These are phyloP conservation scores for Ganaspis sp. DNA, from an alignment of 1,140 invertebrate species.

Conservation along the genomic window DNA sequence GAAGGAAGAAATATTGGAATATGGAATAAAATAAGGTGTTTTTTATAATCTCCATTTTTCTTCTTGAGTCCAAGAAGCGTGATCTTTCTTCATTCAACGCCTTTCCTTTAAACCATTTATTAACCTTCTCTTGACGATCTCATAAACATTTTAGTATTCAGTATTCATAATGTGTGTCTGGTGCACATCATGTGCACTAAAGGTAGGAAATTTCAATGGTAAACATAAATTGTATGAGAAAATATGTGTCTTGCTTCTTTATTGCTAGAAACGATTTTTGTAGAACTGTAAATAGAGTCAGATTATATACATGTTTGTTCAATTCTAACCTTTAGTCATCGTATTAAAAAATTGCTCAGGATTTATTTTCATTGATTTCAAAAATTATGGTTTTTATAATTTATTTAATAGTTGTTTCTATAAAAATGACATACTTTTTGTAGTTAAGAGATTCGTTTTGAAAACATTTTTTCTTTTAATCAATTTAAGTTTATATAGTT, in stretches of 20 bases:
- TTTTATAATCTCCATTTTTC: not conserved
- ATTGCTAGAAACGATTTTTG: not conserved
- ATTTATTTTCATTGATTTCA: too few species aligned
- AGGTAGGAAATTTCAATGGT: not conserved
- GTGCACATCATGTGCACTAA: not conserved
- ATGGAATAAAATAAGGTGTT: not conserved
- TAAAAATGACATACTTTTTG: too few species aligned
- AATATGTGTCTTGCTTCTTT: not conserved
- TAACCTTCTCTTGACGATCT: not conserved
- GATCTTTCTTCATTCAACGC: not conserved
- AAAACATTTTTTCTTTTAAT: too few species aligned
- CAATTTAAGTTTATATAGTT: too few species aligned
- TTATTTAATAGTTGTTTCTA: too few species aligned
- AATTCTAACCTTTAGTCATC: too few species aligned
- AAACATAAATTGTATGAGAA: not conserved
- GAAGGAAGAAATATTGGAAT: not conserved
- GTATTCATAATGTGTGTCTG: slow-evolving; percentile 4
- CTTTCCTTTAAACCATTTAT: not conserved
- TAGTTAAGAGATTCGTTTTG: too few species aligned
- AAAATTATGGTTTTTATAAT: too few species aligned
- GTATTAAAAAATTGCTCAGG: too few species aligned
- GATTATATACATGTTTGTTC: too few species aligned
- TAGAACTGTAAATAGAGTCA: not conserved
- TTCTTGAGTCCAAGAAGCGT: not conserved
- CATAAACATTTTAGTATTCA: not conserved